Conservation (phyloP, 2,888 invertebrate species). For the Chironomus riparius region DNA sequence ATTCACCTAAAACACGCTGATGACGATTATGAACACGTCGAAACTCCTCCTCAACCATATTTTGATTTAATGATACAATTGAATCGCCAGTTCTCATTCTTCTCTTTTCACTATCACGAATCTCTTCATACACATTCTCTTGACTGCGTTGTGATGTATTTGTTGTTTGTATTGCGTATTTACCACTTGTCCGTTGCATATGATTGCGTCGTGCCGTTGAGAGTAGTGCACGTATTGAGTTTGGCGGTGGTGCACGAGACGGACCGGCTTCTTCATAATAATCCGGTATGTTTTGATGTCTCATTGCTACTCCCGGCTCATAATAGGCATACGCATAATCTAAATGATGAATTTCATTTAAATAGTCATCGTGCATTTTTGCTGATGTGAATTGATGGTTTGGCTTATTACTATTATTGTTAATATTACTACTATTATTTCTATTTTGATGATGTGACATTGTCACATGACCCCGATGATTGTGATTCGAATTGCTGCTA, state of each 20-base stretch:
- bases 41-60: constrained; percentile 73
- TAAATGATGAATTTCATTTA: constrained; percentile 38
- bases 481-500: constrained; percentile 30
- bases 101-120: constrained; percentile 34
- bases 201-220: constrained; percentile 35
- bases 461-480: constrained; percentile 34
- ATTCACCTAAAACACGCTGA: constrained; percentile 70
- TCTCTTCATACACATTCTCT: constrained; percentile 42
- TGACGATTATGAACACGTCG: constrained; percentile 74
- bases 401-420: constrained; percentile 30
- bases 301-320: constrained; percentile 55
- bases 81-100: constrained; percentile 43
- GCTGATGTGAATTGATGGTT: constrained; percentile 16
- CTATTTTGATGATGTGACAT: constrained; percentile 28
- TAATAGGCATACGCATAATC: constrained; percentile 81
- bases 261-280: constrained; percentile 41
- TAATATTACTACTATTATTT: constrained; percentile 34
- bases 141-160: constrained; percentile 36
- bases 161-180: not conserved
- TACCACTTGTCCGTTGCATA: constrained; percentile 5
- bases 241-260: constrained; percentile 40
- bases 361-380: constrained; percentile 32
- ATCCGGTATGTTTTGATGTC: constrained; percentile 57
- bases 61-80: constrained; percentile 58
- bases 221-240: constrained; percentile 39